Base-by-base conservation (phyloP, 2,113 vertebrate genomes). In the Reinhardtius hippoglossoides region DNA sequence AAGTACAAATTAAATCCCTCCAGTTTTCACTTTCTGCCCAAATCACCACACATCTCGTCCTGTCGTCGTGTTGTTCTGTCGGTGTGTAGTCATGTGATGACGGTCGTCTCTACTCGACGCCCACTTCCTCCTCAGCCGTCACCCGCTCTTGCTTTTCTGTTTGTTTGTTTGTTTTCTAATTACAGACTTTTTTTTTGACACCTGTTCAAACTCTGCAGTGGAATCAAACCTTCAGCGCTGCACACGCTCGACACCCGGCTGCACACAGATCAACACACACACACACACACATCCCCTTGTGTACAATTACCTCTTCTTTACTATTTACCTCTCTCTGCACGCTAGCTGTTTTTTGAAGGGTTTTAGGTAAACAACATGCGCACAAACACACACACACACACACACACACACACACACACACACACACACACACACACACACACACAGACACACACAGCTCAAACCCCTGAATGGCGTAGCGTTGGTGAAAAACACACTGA, bases 251-350 rank as follows among this genome's bases (percentile, higher is more conserved):
- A 82, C 87, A 92, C 89, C 60, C 87, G 62, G 69, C 81, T 76
- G 78, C 85, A 85, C 85, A 71, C 54, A 61, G 3, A 14, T 48
- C 48, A 35, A 58, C 60, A 80, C 69, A 62, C 59, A 40, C 60
- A 63, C 61, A 42, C 62, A 74, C 82, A 71, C 69, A 64, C 59
- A 40, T 81, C 91, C 93, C 92, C 93, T 88, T 74, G 94, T 93
- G 94, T 93, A 86, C 94, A 95, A 95, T 94, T 94, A 94, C 91
- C 78, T 85, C 84, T 88, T 90, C 83, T 88, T 88, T 90, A 82
- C 83, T 91, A 80, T 91, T 90, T 91, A 92, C 88, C 74, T 27
- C 48, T 27, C 48, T 80, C 73, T 83, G 83, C 91, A 83, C 70
- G 74, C 87, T 83, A 24, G 79, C 61, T 78, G 73, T 89, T 89